Conservation (phyloP, 2,797 vertebrate genomes). For the Cirrhinus molitorella region DNA sequence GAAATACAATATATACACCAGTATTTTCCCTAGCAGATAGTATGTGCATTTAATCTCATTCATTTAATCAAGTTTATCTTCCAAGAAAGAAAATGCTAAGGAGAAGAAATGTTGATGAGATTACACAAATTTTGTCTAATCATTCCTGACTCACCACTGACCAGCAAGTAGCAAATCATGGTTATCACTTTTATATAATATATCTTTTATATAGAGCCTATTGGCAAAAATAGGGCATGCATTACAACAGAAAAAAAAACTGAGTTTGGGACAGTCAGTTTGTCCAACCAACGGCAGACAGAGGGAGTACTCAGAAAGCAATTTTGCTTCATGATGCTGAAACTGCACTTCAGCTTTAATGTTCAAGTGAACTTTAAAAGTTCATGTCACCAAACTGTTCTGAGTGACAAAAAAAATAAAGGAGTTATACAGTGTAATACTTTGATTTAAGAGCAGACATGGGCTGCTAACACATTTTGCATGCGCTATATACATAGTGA, state of each 20-base stretch:
- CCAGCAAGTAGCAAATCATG: not conserved
- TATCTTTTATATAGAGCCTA: not conserved
- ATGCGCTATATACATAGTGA: not conserved
- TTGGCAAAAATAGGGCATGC: not conserved
- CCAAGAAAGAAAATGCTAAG: not conserved
- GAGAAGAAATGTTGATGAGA: not conserved
- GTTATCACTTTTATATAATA: no score
- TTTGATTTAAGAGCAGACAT: not conserved
- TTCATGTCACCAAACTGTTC: not conserved
- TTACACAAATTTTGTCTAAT: not conserved
- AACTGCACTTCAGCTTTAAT: not conserved
- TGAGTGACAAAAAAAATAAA: not conserved
- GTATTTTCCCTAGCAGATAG: no score
- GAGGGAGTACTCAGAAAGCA: not conserved
- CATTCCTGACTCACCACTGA: not conserved
- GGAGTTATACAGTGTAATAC: not conserved
- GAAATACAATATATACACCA: no score
- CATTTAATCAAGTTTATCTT: no score
- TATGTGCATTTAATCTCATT: no score
- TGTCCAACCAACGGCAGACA: not conserved
- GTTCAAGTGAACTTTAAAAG: conserved; percentile 10
- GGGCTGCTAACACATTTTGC: not conserved
- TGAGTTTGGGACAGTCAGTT: no score
- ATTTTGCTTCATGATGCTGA: not conserved
- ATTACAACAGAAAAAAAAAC: not conserved